Evolutionary conservation across 2,888 invertebrate genomes (phyloP), one percentile per base, ranked within the genome.

Genomic region (Phanerotoma sp.): DNA sequence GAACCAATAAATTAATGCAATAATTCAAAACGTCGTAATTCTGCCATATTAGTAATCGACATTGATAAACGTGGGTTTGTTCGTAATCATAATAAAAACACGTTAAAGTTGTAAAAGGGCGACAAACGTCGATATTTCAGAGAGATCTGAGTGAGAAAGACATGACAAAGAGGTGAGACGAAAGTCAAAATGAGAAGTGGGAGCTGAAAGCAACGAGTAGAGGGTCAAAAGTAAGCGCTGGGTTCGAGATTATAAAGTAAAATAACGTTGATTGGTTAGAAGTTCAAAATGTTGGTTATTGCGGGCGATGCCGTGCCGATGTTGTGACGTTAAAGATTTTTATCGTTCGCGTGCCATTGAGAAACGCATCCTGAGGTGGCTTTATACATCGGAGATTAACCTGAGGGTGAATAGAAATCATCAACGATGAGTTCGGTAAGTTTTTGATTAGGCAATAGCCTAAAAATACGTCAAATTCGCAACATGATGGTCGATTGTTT

Each of bases 251-350:
- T 67, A 62, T 48, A 57, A 38, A 38, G 40, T 48, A 15, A 18
- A 40, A 38, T 33, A 44, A 47, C 49, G 33, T 35, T 65, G 68
- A 71, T 73, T 72, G 71, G 71, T 63, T 66, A 63, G 63, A 61
- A 65, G 69, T 74, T 74, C 72, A 74, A 73, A 74, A 74, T 74
- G 74, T 72, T 73, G 73, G 72, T 74, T 74, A 70, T 66, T 70
- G 69, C 66, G 62, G 67, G 65, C 66, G 66, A 74, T 70, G 69
- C 64, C 57, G 61, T 64, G 60, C 66, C 64, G 60, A 67, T 70
- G 68, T 71, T 72, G 72, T 74, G 71, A 74, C 73, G 70, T 72
- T 74, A 68, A 70, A 66, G 66, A 67, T 71, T 72, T 70, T 62
- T 58, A 56, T 59, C 56, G 46, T 52, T 28, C 37, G 28, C 13